Percentiles rank a stretch among this genome's conserved stretches.
Evolutionary conservation across 1,140 invertebrate species (phyloP).

Genomic region (Zaprionus capensis): DNA sequence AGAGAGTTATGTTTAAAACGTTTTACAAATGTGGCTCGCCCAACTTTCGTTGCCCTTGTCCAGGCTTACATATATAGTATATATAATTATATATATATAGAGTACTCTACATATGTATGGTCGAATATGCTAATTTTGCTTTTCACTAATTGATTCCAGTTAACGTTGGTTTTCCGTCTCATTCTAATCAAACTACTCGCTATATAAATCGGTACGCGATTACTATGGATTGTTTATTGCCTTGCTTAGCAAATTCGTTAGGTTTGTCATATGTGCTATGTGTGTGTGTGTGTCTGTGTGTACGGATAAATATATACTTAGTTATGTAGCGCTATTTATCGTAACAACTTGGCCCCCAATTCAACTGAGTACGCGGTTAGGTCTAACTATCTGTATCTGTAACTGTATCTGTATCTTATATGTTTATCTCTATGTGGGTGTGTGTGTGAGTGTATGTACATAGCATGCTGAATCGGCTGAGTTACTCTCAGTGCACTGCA

Average conservation of each 20-base stretch:
- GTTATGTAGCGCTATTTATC: conserved; percentile 54
- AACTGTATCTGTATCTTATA: conserved; percentile 11
- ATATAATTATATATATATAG: conserved; percentile 41
- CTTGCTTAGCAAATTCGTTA: conserved; percentile 83
- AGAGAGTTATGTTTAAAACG: conserved; percentile 61
- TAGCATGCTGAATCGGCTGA: conserved; percentile 27
- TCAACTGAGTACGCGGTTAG: conserved; percentile 52
- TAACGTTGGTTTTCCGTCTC: conserved; percentile 47
- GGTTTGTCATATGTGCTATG: conserved; percentile 44
- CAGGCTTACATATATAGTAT: conserved; percentile 55
- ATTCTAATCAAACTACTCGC: conserved; percentile 36
- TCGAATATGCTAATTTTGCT: conserved; percentile 61
- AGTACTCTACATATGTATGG: conserved; percentile 37
- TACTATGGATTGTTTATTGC: conserved; percentile 73
- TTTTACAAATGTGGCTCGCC: conserved; percentile 68
- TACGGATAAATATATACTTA: conserved; percentile 36
- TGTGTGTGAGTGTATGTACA: conserved; percentile 59
- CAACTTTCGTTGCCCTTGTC: conserved; percentile 61
- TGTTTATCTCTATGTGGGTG: conserved; percentile 8
- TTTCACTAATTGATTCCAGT: conserved; percentile 76
- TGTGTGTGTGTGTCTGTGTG: conserved; percentile 13
- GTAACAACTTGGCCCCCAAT: conserved; percentile 72
- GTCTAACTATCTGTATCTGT: conserved; percentile 10
- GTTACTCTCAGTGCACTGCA: conserved; percentile 85
- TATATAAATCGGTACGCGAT: conserved; percentile 56